phyloP scores from a whole-genome alignment of 2,113 vertebrate genomes.

The Oreochromis tanganicae region DNA sequence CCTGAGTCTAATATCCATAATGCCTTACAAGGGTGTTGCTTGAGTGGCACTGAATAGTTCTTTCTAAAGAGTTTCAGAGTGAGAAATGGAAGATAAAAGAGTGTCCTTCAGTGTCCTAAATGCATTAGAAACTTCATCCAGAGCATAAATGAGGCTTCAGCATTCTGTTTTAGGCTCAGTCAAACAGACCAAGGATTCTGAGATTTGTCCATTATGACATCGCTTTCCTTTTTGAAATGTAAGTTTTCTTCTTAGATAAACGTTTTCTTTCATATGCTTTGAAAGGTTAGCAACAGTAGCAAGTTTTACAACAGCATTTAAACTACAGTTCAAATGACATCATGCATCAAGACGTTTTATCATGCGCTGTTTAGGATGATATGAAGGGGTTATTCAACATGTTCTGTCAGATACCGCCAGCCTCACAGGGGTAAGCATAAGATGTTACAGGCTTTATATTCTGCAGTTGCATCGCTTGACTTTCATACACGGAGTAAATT shows the following conservation, averaged over 20 bases:
- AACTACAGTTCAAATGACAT: no score
- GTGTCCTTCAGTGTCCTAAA: neutral
- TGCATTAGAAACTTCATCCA: neutral
- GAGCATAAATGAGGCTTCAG: neutral
- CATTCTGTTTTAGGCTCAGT: neutral
- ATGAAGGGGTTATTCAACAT: neutral
- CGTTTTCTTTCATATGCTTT: neutral
- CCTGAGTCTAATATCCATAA: neutral
- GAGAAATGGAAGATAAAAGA: neutral
- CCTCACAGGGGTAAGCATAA: fast-evolving
- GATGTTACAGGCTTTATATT: neutral
- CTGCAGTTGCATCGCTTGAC: neutral
- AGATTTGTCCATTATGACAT: neutral
- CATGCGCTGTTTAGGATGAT: neutral
- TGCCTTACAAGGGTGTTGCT: neutral
- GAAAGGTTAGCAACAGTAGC: neutral
- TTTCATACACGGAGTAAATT: neutral
- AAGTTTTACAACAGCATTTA: neutral
- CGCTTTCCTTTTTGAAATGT: neutral
- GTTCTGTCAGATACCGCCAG: neutral
- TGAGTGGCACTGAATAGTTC: neutral
- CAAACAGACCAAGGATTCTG: neutral
- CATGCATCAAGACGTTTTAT: no score
- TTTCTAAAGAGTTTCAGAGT: neutral
- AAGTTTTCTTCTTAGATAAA: neutral